phyloP scores from a whole-genome alignment of 2,797 vertebrate species.

The Tragelaphus eurycerus region DNA sequence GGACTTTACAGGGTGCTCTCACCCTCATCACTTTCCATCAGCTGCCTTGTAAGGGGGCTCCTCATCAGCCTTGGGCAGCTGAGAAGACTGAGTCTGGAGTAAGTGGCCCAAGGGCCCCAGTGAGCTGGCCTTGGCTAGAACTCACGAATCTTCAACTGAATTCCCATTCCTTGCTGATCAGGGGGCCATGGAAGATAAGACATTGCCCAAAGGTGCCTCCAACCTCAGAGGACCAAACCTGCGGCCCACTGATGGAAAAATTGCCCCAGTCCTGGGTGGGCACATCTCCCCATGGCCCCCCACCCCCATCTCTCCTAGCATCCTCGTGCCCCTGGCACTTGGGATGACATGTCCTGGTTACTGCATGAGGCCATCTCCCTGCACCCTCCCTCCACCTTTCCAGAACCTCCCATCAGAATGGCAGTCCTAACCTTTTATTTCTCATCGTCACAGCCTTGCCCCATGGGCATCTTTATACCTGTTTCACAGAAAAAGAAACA shows the following conservation, averaged over 20 bases:
- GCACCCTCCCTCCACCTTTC: not conserved
- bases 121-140: not conserved
- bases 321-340: not conserved
- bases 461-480: accelerated
- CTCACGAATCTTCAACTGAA: accelerated
- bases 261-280: not conserved
- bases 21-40: not conserved
- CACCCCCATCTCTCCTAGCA: not conserved
- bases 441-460: not conserved
- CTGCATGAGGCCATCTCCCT: not conserved
- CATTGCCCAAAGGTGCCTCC: accelerated
- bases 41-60: not conserved
- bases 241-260: accelerated
- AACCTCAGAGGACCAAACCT: not conserved
- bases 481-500: not conserved
- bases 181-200: not conserved
- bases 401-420: not conserved
- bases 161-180: accelerated
- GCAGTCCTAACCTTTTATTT: not conserved
- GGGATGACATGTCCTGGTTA: not conserved
- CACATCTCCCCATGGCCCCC: accelerated
- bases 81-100: not conserved
- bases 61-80: not conserved
- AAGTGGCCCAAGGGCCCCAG: accelerated
- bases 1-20: not conserved